Evolutionary conservation across 2,797 vertebrate species (phyloP), one percentile per base, ranked within the genome.

Genomic region (Enteromius thamalakanensis): DNA sequence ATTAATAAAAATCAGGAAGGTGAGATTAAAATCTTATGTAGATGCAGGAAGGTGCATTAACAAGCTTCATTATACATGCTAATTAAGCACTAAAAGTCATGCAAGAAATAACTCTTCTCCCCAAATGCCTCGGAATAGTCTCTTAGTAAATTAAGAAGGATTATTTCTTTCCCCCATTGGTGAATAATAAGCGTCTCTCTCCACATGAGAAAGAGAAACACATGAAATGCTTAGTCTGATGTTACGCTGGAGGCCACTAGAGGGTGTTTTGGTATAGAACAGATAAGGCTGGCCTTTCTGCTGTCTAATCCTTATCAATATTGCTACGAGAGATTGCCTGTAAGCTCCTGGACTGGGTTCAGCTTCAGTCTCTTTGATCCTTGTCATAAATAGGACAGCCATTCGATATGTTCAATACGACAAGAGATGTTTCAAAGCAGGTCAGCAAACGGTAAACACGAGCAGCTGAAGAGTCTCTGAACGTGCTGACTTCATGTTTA

Each of bases 221-320:
- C 60, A 81, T 74, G 77, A 51, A 88, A 47, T 71, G 23, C 67
- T n/a, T 58, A 70, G 23, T 34, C 69, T 75, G 85, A 86, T 85
- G 77, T 89, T 84, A 77, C 71, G 49, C 80, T 78, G 76, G 82
- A 68, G 64, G 83, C 90, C 89, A 90, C 89, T 88, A 90, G 89
- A 89, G 89, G 89, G 90, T 55, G 88, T 80, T 84, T 87, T 87
- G 86, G 80, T 86, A 85, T 74, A 82, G 70, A 65, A 83, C 60
- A 79, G 77, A 86, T 85, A 88, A 87, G 85, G 45, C 75, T 29
- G 74, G 82, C 67, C 83, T 49, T 80, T 77, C 76, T 81, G 84
- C 71, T 60, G 40, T 78, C 75, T 86, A 89, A 89, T 88, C 83
- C 78, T 75, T 81, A 83, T 42, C 81, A 82, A 74, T 34, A 58